Evolutionary conservation across 2,113 vertebrate species (phyloP).

Genomic region (Austrofundulus limnaeus): DNA sequence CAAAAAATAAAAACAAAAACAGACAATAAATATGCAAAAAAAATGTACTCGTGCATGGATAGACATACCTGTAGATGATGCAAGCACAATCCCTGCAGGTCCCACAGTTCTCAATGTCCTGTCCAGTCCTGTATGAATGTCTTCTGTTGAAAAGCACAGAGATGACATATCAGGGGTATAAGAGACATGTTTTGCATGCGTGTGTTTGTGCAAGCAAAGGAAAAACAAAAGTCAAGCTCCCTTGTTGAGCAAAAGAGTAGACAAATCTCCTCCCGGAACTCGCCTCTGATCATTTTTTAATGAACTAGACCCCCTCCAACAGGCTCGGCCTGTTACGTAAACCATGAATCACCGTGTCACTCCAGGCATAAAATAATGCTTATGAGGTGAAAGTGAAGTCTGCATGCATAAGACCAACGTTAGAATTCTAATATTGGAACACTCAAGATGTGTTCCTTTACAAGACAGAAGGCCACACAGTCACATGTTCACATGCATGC

Average conservation of each 20-base stretch:
- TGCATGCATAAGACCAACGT: constrained; percentile 44
- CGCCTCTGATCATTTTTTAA: constrained; percentile 69
- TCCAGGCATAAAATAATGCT: constrained; percentile 69
- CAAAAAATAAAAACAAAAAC: no score
- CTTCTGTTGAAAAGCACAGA: constrained; percentile 77
- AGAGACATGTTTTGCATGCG: constrained; percentile 29
- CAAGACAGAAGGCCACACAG: constrained; percentile 13
- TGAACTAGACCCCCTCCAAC: constrained; percentile 54
- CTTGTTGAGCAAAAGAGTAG: constrained; percentile 24
- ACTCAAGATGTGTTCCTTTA: constrained; percentile 39
- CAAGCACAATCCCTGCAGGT: constrained; percentile 89
- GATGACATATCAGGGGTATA: constrained; percentile 71
- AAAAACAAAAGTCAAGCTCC: constrained; percentile 39
- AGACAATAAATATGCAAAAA: constrained; percentile 34
- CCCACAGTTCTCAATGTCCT: constrained; percentile 89
- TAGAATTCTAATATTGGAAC: constrained; percentile 31
- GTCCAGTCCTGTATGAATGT: constrained; percentile 85
- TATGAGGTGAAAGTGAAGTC: constrained; percentile 66
- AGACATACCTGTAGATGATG: constrained; percentile 87
- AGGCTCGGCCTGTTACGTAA: constrained; percentile 62
- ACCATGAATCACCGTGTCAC: constrained; percentile 66
- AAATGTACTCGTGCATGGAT: constrained; percentile 7
- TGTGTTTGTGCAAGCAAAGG: constrained; percentile 19
- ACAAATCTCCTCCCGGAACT: constrained; percentile 44
- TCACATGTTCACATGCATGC: constrained; percentile 27